Base-by-base conservation (phyloP, 2,888 invertebrate genomes). In the Lordiphosa andalusiaca region DNA sequence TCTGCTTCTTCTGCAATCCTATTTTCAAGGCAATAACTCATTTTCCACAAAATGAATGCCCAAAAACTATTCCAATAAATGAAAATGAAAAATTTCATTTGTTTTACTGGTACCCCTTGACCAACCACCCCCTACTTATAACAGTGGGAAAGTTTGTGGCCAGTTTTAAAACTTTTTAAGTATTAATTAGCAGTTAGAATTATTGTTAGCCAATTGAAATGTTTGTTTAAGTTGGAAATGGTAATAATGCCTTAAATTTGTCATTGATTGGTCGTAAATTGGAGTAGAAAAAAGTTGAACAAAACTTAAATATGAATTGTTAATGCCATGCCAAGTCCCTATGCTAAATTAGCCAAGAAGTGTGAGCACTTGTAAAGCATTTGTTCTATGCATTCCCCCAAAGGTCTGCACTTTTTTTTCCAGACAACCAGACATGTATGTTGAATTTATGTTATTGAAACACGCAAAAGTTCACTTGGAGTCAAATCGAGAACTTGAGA, bases 401-500 rank as follows among this genome's bases (percentile, higher is more conserved):
- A 25, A 9, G 13, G 30, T 37, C 1, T 12, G n/a, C 4, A 25
- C 37, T 36, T 30, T 48, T 56, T 48, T 56, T 41, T 60, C 47
- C 44, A 46, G 37, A 9, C 48, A 69, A 56, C 59, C 67, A 73
- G 81, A 76, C 65, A 81, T 71, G 71, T 77, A 73, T 84, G 64
- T 65, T 81, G 75, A 84, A 78, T 84, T 81, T 84, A 78, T 78
- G 84, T 81, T 81, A 78, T 78, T 84, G 71, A 67, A 77, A 76
- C 77, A 77, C 84, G 77, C 81, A 75, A 83, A 81, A 78, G 82
- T 78, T 84, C 82, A 77, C 82, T 69, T 73, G 67, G 54, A 78
- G 81, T 84, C 82, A 81, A 76, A 84, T 78, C 84, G 77, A 84
- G 71, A 73, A 76, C 82, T 78, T 84, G 49, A 78, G 70, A 83